A percentile compares a stretch with the other conserved stretches of the same genome.
Evolutionary conservation across 2,113 vertebrate species (phyloP).

Genomic region (Mungos mungo): DNA sequence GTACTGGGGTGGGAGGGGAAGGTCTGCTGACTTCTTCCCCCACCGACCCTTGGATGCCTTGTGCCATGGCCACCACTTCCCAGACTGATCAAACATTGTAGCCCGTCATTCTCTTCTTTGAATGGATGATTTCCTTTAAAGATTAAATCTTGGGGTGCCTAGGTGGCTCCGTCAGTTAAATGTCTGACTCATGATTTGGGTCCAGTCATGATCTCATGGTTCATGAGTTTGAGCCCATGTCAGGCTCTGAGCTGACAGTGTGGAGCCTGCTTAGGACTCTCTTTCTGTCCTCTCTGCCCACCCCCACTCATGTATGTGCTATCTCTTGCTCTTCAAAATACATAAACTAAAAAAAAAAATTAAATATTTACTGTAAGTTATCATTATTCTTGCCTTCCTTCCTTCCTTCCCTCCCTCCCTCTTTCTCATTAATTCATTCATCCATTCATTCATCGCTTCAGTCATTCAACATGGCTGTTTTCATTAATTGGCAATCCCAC

Average conservation of each 20-base stretch:
- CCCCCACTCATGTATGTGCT: too few relatives aligned
- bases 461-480: background rate
- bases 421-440: background rate
- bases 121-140: background rate
- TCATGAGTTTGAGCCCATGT: too few relatives aligned
- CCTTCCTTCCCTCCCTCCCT: background rate
- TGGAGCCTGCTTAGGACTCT: too few relatives aligned
- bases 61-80: background rate
- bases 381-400: background rate
- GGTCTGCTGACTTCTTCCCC: background rate
- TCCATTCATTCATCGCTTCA: background rate
- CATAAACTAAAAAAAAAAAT: background rate
- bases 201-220: too few relatives aligned
- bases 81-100: background rate
- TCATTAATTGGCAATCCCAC: background rate
- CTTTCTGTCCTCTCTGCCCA: too few relatives aligned
- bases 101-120: background rate
- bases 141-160: background rate
- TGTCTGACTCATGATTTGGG: too few relatives aligned
- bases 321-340: too few relatives aligned
- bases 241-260: too few relatives aligned
- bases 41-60: background rate
- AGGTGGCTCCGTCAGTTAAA: too few relatives aligned
- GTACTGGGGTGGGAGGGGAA: background rate
- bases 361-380: background rate